Evolutionary conservation across 1,140 invertebrate species (phyloP).

Genomic region (Heliconius eleuchia): DNA sequence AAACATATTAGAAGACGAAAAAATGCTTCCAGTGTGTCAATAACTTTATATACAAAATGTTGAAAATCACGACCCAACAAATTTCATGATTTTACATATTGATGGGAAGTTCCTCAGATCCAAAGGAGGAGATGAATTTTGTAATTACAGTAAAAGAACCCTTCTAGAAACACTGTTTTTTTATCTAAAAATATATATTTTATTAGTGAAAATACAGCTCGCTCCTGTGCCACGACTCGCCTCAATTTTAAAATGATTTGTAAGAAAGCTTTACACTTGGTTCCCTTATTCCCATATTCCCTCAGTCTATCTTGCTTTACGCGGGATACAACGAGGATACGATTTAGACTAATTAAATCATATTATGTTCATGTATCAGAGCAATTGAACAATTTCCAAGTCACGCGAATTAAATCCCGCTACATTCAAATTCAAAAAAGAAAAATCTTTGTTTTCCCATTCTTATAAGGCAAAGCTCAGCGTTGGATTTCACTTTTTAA

Average conservation of each 20-base stretch:
- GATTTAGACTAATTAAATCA: no score
- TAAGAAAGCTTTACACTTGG: neutral
- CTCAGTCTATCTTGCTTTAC: neutral
- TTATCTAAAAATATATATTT: neutral
- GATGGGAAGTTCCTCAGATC: neutral
- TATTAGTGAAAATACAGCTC: no score
- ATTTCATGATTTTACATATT: neutral
- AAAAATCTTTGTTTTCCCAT: no score
- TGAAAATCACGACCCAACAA: neutral
- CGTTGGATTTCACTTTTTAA: no score
- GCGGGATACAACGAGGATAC: neutral
- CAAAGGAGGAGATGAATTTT: neutral
- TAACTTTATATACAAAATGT: neutral
- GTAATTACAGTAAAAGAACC: neutral
- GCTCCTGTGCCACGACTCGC: no score
- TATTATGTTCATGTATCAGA: no score
- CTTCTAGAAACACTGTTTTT: neutral
- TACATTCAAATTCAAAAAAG: no score
- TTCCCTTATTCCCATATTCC: neutral
- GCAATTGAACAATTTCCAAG: no score
- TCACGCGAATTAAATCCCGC: no score
- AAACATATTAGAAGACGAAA: neutral
- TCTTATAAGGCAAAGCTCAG: no score
- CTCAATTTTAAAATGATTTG: no score
- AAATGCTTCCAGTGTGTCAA: constrained; percentile 30